Conservation (phyloP, 2,113 vertebrate species). For the Ciconia stormi region DNA sequence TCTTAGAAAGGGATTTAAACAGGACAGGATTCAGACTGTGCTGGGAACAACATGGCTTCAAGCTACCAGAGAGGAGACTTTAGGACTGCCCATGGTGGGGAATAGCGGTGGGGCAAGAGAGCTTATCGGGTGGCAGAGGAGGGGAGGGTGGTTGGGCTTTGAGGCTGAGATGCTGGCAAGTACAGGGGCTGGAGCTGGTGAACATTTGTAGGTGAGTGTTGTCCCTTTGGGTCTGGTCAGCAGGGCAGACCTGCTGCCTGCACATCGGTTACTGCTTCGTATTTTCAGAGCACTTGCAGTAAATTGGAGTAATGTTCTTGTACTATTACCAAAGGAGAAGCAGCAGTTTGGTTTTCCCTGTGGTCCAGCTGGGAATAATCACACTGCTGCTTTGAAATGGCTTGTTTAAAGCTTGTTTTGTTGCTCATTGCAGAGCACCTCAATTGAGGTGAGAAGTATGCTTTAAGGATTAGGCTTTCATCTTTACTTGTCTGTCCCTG, state of each 20-base stretch:
- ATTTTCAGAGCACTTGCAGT: neutral
- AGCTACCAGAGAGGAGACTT: neutral
- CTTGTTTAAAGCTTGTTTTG: neutral
- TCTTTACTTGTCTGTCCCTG: neutral
- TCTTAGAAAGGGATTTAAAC: neutral
- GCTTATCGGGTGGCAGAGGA: neutral
- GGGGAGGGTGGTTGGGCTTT: neutral
- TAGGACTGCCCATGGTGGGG: too few relatives aligned
- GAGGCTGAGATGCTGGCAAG: neutral
- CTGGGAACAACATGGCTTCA: neutral
- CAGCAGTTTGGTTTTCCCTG: neutral
- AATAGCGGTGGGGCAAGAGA: neutral
- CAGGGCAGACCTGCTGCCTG: neutral
- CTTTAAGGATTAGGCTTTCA: neutral
- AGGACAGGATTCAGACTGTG: neutral
- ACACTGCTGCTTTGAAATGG: neutral
- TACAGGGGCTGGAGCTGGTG: neutral
- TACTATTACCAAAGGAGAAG: neutral
- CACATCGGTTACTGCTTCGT: fast-evolving
- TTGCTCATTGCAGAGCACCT: neutral
- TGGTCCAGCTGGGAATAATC: neutral
- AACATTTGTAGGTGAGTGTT: neutral
- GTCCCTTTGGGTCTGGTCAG: neutral
- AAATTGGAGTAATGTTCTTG: neutral
- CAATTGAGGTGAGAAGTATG: neutral